A percentile compares a stretch with the other conserved stretches of the same genome.
phyloP scores from a whole-genome alignment of 2,888 invertebrate genomes.

The Eupelmus urozonus region DNA sequence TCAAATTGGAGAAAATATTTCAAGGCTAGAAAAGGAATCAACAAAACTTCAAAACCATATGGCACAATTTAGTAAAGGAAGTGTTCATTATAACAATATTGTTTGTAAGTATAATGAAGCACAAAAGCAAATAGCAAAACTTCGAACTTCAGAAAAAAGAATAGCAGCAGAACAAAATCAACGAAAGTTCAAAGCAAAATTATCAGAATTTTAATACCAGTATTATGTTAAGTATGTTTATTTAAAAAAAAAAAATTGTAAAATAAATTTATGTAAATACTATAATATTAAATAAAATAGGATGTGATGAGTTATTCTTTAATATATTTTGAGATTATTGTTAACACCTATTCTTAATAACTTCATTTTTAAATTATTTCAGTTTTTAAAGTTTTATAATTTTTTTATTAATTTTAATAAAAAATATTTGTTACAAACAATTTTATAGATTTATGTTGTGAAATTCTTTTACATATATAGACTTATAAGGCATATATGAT shows the following conservation, averaged over 20 bases:
- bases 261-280: conserved; percentile 37
- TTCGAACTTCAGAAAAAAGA: conserved; percentile 82
- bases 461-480: too few relatives aligned
- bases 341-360: too few relatives aligned
- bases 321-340: not conserved
- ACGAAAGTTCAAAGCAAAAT: conserved; percentile 86
- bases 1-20: conserved; percentile 85
- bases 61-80: conserved; percentile 81
- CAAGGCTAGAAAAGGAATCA: conserved; percentile 84
- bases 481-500: too few relatives aligned
- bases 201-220: conserved; percentile 84
- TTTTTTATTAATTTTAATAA: too few relatives aligned
- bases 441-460: too few relatives aligned
- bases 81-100: conserved; percentile 82
- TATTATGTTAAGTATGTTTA: conserved; percentile 31
- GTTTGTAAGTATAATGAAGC: conserved; percentile 81
- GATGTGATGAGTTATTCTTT: not conserved
- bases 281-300: conserved; percentile 24
- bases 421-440: too few relatives aligned
- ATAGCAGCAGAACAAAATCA: conserved; percentile 85
- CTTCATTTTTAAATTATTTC: too few relatives aligned
- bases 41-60: conserved; percentile 83
- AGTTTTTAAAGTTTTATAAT: too few relatives aligned
- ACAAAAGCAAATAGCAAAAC: conserved; percentile 81
- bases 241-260: not conserved